A percentile compares a stretch with the other conserved stretches of the same genome.
phyloP scores from a whole-genome alignment of 92 coral and sea anemone genomes.

The Porites divaricata region DNA sequence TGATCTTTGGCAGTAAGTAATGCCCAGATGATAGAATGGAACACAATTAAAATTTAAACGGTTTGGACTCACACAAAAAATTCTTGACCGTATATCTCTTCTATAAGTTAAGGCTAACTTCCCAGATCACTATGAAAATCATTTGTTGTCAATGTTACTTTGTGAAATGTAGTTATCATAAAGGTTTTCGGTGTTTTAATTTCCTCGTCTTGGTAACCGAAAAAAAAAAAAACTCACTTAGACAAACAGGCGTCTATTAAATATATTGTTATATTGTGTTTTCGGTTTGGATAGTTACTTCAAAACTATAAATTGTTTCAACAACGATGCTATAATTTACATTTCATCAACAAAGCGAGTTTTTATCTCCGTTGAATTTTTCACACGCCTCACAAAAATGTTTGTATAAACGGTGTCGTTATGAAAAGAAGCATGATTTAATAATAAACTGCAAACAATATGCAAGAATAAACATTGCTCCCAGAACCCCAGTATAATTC shows the following conservation, averaged over 20 bases:
- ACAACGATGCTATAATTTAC: not conserved
- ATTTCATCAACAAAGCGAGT: not conserved
- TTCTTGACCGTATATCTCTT: not conserved
- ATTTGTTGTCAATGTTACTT: not conserved
- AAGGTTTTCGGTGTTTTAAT: not conserved
- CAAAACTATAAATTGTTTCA: not conserved
- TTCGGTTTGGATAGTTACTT: not conserved
- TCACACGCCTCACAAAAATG: not conserved
- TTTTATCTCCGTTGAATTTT: not conserved
- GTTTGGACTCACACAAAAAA: not conserved
- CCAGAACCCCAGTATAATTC: no score
- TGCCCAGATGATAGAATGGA: not conserved
- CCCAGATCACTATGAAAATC: no score
- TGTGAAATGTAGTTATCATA: not conserved
- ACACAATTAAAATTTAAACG: conserved; percentile 16
- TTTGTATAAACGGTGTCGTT: no score
- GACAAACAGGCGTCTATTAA: conserved; percentile 13
- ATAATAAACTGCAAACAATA: no score
- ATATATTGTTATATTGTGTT: not conserved
- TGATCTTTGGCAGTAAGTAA: not conserved
- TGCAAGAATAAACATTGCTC: no score
- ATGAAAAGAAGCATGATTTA: no score
- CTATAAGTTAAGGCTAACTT: not conserved
- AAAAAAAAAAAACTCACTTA: not conserved
- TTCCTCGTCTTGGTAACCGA: not conserved